Conservation (phyloP, 2,888 invertebrate genomes). For the Coremacera marginata region DNA sequence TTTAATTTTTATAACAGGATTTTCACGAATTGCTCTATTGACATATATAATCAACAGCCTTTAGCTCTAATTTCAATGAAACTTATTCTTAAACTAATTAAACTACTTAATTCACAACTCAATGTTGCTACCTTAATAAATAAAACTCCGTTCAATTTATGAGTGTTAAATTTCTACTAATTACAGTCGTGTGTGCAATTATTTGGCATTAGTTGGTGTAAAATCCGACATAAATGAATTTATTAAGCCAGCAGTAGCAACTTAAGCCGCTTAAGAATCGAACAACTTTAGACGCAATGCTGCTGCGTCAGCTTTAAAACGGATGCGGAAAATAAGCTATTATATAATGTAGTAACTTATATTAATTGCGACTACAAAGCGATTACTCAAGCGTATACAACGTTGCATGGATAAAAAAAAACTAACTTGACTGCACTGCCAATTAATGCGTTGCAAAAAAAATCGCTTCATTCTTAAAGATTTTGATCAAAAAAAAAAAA, state of each 20-base stretch:
- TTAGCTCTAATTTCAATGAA: too few species aligned
- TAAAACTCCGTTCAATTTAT: not conserved
- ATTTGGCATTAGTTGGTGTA: conserved; percentile 22
- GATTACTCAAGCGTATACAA: conserved; percentile 53
- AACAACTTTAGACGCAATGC: not conserved
- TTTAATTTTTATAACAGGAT: too few species aligned
- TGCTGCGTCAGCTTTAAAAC: not conserved
- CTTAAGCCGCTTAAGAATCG: conserved; percentile 28
- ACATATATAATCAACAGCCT: too few species aligned
- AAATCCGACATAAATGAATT: conserved; percentile 37
- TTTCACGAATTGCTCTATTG: too few species aligned
- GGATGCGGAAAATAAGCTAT: conserved; percentile 34
- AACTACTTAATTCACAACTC: too few species aligned
- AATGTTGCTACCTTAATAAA: too few species aligned
- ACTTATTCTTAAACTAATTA: too few species aligned
- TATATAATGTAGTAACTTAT: conserved; percentile 42
- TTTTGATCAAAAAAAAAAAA: not conserved
- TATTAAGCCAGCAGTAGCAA: conserved; percentile 7
- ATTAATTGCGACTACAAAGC: conserved; percentile 67
- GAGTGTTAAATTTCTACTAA: conserved; percentile 28
- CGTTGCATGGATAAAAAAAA: not conserved
- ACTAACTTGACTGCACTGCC: not conserved
- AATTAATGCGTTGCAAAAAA: conserved; percentile 2
- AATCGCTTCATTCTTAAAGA: not conserved
- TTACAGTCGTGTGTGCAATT: conserved; percentile 31